Evolutionary conservation across 2,888 invertebrate species (phyloP).

Genomic region (Gryllus longicercus): DNA sequence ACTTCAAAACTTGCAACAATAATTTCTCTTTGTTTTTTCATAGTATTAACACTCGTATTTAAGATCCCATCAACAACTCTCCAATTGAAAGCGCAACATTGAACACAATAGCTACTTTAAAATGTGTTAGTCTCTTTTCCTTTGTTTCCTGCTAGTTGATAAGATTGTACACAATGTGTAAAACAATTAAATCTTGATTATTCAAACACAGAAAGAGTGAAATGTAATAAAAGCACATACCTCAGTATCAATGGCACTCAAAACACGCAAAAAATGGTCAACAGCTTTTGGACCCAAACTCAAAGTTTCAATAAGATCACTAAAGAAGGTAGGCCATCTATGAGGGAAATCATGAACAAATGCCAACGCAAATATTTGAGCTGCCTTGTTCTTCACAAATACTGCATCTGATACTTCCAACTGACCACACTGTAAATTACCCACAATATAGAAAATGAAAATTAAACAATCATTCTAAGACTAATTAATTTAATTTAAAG

Average conservation of each 20-base stretch:
- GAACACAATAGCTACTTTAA: no score
- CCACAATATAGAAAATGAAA: background rate
- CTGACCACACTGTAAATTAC: conserved; percentile 38
- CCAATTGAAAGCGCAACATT: no score
- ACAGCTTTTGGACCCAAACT: conserved; percentile 46
- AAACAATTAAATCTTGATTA: no score
- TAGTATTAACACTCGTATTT: no score
- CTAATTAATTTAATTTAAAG: conserved; percentile 18
- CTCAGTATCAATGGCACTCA: conserved; percentile 54
- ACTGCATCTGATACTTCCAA: conserved; percentile 42
- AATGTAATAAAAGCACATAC: conserved; percentile 43
- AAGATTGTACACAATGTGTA: no score
- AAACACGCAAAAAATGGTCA: conserved; percentile 52
- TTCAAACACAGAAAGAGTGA: no score
- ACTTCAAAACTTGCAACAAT: no score
- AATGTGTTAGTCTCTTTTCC: no score
- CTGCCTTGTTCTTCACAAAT: conserved; percentile 54
- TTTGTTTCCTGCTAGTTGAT: no score
- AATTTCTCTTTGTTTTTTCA: no score
- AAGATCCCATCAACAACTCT: no score
- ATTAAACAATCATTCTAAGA: background rate
- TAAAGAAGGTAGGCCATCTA: conserved; percentile 54
- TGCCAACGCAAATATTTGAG: conserved; percentile 53
- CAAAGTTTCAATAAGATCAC: conserved; percentile 48
- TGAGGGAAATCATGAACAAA: conserved; percentile 54